Conservation (phyloP, 2,888 invertebrate genomes). For the Drosophila yooni region DNA sequence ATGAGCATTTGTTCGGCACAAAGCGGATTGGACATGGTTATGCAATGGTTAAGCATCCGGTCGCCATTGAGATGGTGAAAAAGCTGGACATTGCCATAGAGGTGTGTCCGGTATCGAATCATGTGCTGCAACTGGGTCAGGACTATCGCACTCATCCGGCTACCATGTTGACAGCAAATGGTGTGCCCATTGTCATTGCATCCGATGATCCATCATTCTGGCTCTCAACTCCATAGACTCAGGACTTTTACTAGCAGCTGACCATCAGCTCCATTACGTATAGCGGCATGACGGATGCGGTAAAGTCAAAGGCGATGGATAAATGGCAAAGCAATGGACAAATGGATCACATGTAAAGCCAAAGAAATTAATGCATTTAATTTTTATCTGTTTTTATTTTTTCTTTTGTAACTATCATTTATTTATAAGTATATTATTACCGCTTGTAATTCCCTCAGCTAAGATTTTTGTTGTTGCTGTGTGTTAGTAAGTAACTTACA, state of each 20-base stretch:
- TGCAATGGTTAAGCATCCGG: slow-evolving; percentile 90
- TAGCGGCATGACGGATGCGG: slow-evolving; percentile 86
- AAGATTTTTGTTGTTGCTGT: slow-evolving; percentile 27
- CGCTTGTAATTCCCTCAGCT: slow-evolving; percentile 50
- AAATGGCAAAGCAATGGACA: slow-evolving; percentile 87
- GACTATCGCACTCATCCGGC: slow-evolving; percentile 93
- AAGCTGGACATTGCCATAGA: slow-evolving; percentile 89
- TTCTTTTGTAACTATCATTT: slow-evolving; percentile 18
- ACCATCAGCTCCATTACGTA: slow-evolving; percentile 90
- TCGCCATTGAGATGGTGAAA: slow-evolving; percentile 87
- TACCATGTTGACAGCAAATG: slow-evolving; percentile 87
- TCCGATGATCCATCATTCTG: slow-evolving; percentile 93
- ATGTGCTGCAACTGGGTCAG: slow-evolving; percentile 88
- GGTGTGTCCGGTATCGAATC: slow-evolving; percentile 92
- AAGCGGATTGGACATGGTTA: slow-evolving; percentile 92
- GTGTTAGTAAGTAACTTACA: slow-evolving; percentile 53
- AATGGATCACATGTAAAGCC: slow-evolving; percentile 85
- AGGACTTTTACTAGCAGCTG: slow-evolving; percentile 91
- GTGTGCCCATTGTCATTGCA: slow-evolving; percentile 90
- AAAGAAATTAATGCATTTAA: neutral
- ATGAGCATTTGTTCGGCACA: slow-evolving; percentile 88
- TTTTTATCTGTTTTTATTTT: neutral
- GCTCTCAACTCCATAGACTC: slow-evolving; percentile 89
- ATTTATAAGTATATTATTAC: slow-evolving; percentile 52
- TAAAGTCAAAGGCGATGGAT: slow-evolving; percentile 85